Evolutionary conservation across 2,888 invertebrate genomes (phyloP).

Genomic region (Cephus runcator): DNA sequence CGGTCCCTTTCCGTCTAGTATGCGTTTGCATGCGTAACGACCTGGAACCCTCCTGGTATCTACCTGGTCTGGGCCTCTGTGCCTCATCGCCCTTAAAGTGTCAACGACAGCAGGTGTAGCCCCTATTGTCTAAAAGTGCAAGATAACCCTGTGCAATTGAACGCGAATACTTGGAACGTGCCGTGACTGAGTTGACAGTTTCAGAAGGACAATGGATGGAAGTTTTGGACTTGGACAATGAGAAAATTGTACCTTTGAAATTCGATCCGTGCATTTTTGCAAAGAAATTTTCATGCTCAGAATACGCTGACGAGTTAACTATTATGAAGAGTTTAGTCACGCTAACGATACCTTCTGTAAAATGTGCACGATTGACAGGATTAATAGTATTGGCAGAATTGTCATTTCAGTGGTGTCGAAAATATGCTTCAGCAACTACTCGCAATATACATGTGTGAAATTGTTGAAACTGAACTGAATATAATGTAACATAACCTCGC

Average conservation of each 20-base stretch:
- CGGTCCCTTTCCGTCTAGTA: conserved; percentile 45
- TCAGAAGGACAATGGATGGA: conserved; percentile 41
- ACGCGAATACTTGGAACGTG: conserved; percentile 38
- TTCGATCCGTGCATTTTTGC: conserved; percentile 15
- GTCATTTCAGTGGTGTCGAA: background rate
- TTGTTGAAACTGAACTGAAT: too few relatives aligned
- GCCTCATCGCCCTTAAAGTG: conserved; percentile 21
- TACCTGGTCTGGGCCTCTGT: conserved; percentile 18
- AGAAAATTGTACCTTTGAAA: conserved; percentile 32
- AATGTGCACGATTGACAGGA: background rate
- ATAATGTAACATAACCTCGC: too few relatives aligned
- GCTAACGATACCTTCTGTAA: conserved; percentile 43
- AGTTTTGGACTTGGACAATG: conserved; percentile 24
- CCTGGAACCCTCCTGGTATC: conserved; percentile 13
- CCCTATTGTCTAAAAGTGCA: conserved; percentile 44
- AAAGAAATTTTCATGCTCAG: conserved; percentile 3
- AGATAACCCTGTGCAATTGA: conserved; percentile 47
- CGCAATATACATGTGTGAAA: too few relatives aligned
- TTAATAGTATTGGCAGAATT: background rate
- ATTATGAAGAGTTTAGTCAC: conserved; percentile 49
- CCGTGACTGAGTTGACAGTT: conserved; percentile 47
- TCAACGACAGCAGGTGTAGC: conserved; percentile 38
- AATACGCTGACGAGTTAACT: conserved; percentile 22
- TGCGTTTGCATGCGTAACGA: conserved; percentile 27
- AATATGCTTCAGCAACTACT: background rate